phyloP scores from a whole-genome alignment of 1,140 invertebrate genomes.

The Sarcophaga bullata region DNA sequence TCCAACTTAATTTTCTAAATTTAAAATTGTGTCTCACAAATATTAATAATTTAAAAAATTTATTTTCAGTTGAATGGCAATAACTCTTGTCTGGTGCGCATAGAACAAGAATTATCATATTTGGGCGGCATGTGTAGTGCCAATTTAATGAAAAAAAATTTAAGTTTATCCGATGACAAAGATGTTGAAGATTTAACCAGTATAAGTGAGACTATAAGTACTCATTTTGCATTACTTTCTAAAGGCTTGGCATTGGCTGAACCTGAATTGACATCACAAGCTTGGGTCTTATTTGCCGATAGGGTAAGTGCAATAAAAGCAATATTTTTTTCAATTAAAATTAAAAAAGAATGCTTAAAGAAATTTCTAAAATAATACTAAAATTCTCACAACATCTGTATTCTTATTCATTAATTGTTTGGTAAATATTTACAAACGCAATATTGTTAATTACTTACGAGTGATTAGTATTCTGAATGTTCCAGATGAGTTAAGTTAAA shows the following conservation, averaged over 20 bases:
- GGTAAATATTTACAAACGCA: conserved; percentile 19
- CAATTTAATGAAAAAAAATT: conserved; percentile 87
- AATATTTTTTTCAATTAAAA: conserved; percentile 27
- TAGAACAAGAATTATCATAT: conserved; percentile 92
- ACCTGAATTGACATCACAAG: conserved; percentile 83
- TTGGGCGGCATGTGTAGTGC: conserved; percentile 90
- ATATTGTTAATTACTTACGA: too few species aligned
- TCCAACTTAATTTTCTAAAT: background rate
- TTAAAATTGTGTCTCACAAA: background rate
- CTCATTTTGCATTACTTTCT: conserved; percentile 80
- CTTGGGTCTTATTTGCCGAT: conserved; percentile 89
- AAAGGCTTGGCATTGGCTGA: conserved; percentile 92
- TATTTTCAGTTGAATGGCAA: conserved; percentile 55
- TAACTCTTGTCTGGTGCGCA: conserved; percentile 72
- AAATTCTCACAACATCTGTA: conserved; percentile 20
- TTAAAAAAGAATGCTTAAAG: background rate
- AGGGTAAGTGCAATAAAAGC: conserved; percentile 71
- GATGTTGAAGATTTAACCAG: conserved; percentile 77
- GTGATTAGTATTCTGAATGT: too few species aligned
- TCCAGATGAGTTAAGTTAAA: too few species aligned
- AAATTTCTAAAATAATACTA: conserved; percentile 7
- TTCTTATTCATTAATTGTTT: background rate
- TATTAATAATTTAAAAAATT: background rate
- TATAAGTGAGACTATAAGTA: conserved; percentile 79
- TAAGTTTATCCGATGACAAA: conserved; percentile 81